Conservation (phyloP, 2,113 vertebrate genomes). For the Lepus americanus region DNA sequence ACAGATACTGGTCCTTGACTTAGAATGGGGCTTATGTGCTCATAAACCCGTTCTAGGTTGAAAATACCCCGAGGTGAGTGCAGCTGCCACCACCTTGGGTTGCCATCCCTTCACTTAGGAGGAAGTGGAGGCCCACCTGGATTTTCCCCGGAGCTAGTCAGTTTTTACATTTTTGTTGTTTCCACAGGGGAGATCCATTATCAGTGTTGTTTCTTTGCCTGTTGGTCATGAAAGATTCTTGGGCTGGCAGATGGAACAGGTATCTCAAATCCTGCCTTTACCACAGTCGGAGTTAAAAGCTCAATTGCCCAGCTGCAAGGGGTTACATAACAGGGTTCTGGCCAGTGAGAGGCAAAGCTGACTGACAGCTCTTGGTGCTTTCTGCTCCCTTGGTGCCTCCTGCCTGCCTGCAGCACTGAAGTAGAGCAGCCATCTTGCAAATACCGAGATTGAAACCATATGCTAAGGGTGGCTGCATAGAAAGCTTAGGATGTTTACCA, state of each 20-base stretch:
- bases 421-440: background rate
- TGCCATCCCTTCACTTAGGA: background rate
- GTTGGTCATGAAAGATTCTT: background rate
- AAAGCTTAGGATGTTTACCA: background rate
- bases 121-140: background rate
- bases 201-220: background rate
- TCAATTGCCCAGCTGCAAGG: background rate
- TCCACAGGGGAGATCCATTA: background rate
- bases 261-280: slow-evolving; percentile 8
- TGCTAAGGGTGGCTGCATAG: background rate
- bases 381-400: background rate
- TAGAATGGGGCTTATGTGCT: background rate
- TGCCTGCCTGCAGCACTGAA: background rate
- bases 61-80: background rate
- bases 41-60: background rate
- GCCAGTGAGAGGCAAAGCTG: background rate
- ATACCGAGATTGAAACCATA: background rate
- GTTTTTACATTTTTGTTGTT: background rate
- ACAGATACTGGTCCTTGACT: background rate
- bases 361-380: background rate
- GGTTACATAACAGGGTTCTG: background rate
- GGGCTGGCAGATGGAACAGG: background rate
- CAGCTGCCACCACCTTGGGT: background rate
- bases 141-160: background rate
- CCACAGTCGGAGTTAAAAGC: background rate